Base-by-base conservation (phyloP, 2,797 vertebrate species). In the Leuciscus waleckii region DNA sequence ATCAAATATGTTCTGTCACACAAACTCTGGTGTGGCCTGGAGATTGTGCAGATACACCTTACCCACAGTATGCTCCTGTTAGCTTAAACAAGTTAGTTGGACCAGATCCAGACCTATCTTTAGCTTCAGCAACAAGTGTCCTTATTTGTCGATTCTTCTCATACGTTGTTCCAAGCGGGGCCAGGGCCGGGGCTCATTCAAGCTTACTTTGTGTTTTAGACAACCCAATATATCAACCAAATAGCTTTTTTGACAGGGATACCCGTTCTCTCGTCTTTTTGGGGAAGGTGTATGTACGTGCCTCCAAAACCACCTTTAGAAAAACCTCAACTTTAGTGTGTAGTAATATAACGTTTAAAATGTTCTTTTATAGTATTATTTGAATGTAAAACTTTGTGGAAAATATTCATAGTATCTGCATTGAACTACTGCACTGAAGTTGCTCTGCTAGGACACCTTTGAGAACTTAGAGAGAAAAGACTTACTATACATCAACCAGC, bases 11-110 rank as follows among this genome's bases (percentile, higher is more conserved):
- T 67, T 80, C 77, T 39, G 21, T 73, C 41, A 65, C 41, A 80
- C 39, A 85, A 73, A 61, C 68, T 51, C 73, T 79, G 7, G 32
- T 65, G 61, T 51, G 69, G 41, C 41, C 69, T 80, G 79, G 37
- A 85, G 74, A 85, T 54, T 26, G 37, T 82, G 61, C 63, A 80
- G 79, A 37, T 81, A 70, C 17, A 19, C 43, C 56, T 61, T 58
- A 68, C 63, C 41, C 79, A 35, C 41, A 43, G 41, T 74, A 23
- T 63, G 79, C 26, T 67, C 51, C 26, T 46, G 41, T 80, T 87
- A 77, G 54, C 41, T 74, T 68, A 87, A 89, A 86, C 86, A 87
- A 80, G 46, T 74, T 75, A 83, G 5, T 23, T 67, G 54, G 79
- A 86, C 9, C 43, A 70, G 32, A 74, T 67, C 75, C 76, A 83